phyloP scores from a whole-genome alignment of 1,140 invertebrate genomes.

The Himalopsyche phryganea region DNA sequence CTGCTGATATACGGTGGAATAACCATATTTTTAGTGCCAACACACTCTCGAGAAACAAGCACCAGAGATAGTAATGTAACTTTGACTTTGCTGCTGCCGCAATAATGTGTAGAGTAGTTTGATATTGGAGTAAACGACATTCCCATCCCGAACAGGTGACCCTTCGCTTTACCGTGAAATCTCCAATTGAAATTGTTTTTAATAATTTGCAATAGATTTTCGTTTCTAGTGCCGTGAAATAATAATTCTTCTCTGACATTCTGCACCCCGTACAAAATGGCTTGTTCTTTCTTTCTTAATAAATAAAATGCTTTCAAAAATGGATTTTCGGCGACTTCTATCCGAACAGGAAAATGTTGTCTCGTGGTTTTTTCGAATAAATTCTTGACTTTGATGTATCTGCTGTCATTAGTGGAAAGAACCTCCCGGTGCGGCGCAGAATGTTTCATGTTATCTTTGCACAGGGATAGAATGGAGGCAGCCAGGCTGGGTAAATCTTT shows the following conservation, averaged over 20 bases:
- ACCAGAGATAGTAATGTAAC: constrained; percentile 35
- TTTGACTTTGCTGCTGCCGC: constrained; percentile 22
- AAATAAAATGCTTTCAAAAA: constrained; percentile 26
- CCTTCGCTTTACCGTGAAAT: constrained; percentile 27
- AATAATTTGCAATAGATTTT: constrained; percentile 32
- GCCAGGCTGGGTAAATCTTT: too few relatives aligned
- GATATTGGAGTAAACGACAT: constrained; percentile 36
- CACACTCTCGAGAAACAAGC: constrained; percentile 7
- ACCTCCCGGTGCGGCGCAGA: too few relatives aligned
- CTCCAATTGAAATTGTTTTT: constrained; percentile 39
- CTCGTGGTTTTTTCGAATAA: too few relatives aligned
- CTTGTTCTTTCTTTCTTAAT: constrained; percentile 31
- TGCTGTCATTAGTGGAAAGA: too few relatives aligned
- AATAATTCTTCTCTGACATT: constrained; percentile 24
- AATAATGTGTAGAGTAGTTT: constrained; percentile 37
- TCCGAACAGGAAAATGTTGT: too few relatives aligned
- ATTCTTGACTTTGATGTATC: too few relatives aligned
- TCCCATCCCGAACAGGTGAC: constrained; percentile 37
- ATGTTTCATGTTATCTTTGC: too few relatives aligned
- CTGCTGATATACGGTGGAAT: constrained; percentile 16
- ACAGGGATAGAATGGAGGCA: too few relatives aligned
- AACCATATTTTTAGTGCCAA: constrained; percentile 12
- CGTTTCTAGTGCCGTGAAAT: constrained; percentile 37
- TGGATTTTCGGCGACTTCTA: too few relatives aligned
- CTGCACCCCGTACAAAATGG: constrained; percentile 15